phyloP scores from a whole-genome alignment of 2,113 vertebrate species.

The Lepus americanus region DNA sequence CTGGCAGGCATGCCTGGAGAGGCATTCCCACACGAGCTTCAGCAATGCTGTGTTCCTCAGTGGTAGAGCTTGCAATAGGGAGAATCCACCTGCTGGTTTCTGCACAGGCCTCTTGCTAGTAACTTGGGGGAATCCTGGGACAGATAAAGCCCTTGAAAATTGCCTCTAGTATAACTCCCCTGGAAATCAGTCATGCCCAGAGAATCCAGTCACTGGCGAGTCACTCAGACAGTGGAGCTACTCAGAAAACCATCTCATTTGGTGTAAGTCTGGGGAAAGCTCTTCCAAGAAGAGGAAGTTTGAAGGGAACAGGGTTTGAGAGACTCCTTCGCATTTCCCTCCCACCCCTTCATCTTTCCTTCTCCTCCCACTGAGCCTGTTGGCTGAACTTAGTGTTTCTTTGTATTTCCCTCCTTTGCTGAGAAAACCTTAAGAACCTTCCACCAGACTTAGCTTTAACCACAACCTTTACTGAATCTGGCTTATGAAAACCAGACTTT shows the following conservation, averaged over 20 bases:
- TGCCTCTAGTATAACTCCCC: background rate
- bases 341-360: background rate
- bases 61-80: background rate
- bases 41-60: background rate
- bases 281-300: background rate
- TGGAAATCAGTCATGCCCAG: background rate
- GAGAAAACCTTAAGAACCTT: conserved; percentile 82
- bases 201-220: conserved; percentile 15
- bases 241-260: background rate
- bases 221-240: background rate
- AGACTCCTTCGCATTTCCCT: background rate
- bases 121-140: background rate
- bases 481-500: conserved; percentile 91
- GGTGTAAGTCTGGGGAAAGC: background rate
- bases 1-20: background rate
- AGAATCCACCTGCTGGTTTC: background rate
- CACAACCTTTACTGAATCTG: conserved; percentile 86
- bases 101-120: background rate
- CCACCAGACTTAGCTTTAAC: conserved; percentile 85
- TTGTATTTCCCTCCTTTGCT: conserved; percentile 77
- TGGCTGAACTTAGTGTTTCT: conserved; percentile 75
- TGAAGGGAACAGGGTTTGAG: conserved; percentile 9
- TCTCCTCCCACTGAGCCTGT: conserved; percentile 37
- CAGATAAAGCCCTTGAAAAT: background rate
- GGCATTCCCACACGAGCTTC: background rate